A percentile compares a stretch with the other conserved stretches of the same genome.
Evolutionary conservation across 1,140 invertebrate genomes (phyloP).

Genomic region (Chironomus tepperi): DNA sequence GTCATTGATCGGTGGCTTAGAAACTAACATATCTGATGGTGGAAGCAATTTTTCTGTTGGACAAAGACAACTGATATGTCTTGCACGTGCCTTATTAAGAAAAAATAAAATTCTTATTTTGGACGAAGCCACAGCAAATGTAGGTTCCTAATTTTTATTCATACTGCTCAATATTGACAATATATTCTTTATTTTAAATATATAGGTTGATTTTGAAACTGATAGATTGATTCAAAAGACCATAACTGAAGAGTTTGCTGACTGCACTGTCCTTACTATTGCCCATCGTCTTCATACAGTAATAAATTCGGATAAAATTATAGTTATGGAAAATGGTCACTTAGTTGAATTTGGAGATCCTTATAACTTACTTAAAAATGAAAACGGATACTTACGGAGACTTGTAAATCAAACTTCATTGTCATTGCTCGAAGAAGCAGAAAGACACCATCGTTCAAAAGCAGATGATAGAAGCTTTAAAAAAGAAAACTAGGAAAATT

Average conservation of each 20-base stretch:
- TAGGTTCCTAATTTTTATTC: constrained; percentile 36
- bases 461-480: background rate
- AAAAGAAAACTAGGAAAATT: background rate
- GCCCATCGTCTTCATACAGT: constrained; percentile 62
- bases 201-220: constrained; percentile 39
- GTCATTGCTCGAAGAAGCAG: background rate
- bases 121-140: constrained; percentile 54
- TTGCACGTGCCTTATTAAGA: constrained; percentile 43
- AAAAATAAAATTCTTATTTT: constrained; percentile 47
- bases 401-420: constrained; percentile 29
- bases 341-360: constrained; percentile 49
- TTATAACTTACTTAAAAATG: constrained; percentile 42
- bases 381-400: constrained; percentile 27
- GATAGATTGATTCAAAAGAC: constrained; percentile 50
- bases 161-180: background rate
- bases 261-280: constrained; percentile 63
- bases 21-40: constrained; percentile 51
- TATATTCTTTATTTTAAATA: background rate
- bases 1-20: constrained; percentile 50
- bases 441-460: background rate
- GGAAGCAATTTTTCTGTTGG: constrained; percentile 49
- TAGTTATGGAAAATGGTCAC: constrained; percentile 57
- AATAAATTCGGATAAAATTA: constrained; percentile 56
- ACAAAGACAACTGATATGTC: constrained; percentile 51
- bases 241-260: constrained; percentile 45